These are phyloP conservation scores for Zingel zingel DNA, from an alignment of 2,113 vertebrate species.

Conservation along the genomic window DNA sequence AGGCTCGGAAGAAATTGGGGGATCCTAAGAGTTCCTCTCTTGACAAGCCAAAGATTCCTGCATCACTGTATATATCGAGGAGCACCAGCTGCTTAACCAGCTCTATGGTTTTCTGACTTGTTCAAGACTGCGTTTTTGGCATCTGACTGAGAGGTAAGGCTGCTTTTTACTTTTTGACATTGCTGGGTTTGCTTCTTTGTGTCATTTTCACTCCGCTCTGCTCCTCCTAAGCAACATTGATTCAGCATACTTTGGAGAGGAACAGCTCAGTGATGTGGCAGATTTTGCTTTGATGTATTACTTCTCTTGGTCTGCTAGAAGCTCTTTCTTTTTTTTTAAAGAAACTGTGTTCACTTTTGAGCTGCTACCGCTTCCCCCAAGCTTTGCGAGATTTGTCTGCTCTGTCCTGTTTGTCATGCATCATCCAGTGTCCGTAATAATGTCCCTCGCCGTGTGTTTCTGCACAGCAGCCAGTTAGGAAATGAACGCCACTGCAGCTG, in stretches of 20 bases:
- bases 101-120: constrained; percentile 65
- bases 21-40: constrained; percentile 46
- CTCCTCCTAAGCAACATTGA: constrained; percentile 9
- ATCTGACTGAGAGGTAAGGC: constrained; percentile 74
- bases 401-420: constrained; percentile 66
- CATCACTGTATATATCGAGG: constrained; percentile 20
- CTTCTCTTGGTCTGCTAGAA: not conserved
- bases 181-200: constrained; percentile 18
- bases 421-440: constrained; percentile 36
- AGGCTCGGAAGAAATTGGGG: constrained; percentile 30
- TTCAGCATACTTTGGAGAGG: constrained; percentile 44
- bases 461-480: constrained; percentile 24
- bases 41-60: constrained; percentile 32
- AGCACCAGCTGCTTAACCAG: constrained; percentile 42
- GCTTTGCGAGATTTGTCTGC: constrained; percentile 47
- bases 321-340: not conserved
- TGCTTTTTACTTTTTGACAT: constrained; percentile 34
- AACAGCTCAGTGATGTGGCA: constrained; percentile 45
- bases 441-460: constrained; percentile 38
- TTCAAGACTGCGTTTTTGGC: constrained; percentile 44
- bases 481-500: constrained; percentile 54
- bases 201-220: not conserved
- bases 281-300: constrained; percentile 18
- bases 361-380: not conserved
- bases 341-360: not conserved